A percentile compares a stretch with the other conserved stretches of the same genome.
These are phyloP conservation scores for Aspiorhynchus laticeps DNA, from an alignment of 2,113 vertebrate species.

Conservation along the genomic window DNA sequence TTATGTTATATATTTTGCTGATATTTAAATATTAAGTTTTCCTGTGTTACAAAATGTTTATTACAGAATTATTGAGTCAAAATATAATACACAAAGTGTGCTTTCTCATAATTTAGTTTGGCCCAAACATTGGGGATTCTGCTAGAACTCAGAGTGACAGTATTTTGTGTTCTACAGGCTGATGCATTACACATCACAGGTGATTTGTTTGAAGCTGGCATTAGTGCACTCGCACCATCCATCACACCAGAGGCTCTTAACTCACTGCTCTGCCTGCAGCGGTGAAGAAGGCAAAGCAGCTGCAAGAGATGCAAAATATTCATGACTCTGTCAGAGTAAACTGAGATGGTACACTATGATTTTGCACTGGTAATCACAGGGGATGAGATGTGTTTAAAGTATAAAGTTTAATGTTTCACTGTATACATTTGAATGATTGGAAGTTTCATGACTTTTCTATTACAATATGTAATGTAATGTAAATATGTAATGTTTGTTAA, in stretches of 20 bases:
- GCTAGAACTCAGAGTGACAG: not conserved
- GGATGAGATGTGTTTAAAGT: not conserved
- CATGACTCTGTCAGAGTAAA: slow-evolving; percentile 37
- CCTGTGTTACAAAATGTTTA: not conserved
- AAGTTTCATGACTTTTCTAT: not conserved
- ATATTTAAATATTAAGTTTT: not conserved
- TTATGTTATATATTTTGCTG: too few relatives aligned
- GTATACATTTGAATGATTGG: not conserved
- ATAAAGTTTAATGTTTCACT: not conserved
- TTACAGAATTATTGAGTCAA: not conserved
- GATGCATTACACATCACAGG: not conserved
- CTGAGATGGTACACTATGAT: not conserved
- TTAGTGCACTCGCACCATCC: not conserved
- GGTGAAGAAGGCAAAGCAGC: not conserved
- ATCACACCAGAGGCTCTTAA: not conserved
- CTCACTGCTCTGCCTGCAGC: not conserved
- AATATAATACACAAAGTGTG: not conserved
- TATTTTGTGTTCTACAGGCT: not conserved
- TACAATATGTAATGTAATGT: too few relatives aligned
- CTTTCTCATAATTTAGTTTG: not conserved
- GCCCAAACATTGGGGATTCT: not conserved
- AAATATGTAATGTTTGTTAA: not conserved
- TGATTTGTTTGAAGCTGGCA: slow-evolving; percentile 35
- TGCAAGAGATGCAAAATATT: slow-evolving; percentile 9
- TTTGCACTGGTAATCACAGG: not conserved